phyloP scores from a whole-genome alignment of 64 coral and sea anemone genomes.

The Porites australiensis region DNA sequence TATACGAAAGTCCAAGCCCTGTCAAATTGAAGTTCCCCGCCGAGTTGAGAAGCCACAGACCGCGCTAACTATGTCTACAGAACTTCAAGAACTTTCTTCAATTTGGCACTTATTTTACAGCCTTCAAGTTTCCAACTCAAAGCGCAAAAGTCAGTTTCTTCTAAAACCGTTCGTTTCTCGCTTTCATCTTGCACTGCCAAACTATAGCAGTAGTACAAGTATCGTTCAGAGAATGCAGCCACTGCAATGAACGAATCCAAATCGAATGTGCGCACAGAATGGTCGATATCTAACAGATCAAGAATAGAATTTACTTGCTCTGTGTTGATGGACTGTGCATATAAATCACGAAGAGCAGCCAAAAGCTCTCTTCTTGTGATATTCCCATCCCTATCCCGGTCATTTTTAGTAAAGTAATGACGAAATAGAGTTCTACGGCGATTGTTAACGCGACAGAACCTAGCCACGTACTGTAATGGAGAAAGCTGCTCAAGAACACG shows the following conservation, averaged over 20 bases:
- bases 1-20: too few relatives aligned
- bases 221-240: slow-evolving; percentile 95
- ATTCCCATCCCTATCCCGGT: slow-evolving; percentile 81
- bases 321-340: slow-evolving; percentile 75
- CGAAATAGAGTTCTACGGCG: slow-evolving; percentile 84
- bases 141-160: slow-evolving; percentile 96
- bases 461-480: slow-evolving; percentile 78
- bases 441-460: slow-evolving; percentile 80
- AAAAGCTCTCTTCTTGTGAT: slow-evolving; percentile 82
- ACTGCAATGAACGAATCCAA: slow-evolving; percentile 70
- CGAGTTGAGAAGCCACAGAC: too few relatives aligned
- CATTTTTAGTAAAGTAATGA: slow-evolving; percentile 90
- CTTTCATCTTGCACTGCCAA: slow-evolving; percentile 35
- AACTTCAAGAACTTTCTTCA: slow-evolving; percentile 72
- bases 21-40: too few relatives aligned
- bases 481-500: slow-evolving; percentile 77
- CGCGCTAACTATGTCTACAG: slow-evolving; percentile 36
- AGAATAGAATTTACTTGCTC: slow-evolving; percentile 79
- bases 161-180: slow-evolving; percentile 78
- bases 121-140: slow-evolving; percentile 94
- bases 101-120: slow-evolving; percentile 72
- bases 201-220: slow-evolving; percentile 74
- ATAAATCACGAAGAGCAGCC: slow-evolving; percentile 77
- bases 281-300: slow-evolving; percentile 76
- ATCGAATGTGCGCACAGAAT: slow-evolving; percentile 67